phyloP scores from a whole-genome alignment of 2,888 invertebrate genomes.

The Colletes collaris region DNA sequence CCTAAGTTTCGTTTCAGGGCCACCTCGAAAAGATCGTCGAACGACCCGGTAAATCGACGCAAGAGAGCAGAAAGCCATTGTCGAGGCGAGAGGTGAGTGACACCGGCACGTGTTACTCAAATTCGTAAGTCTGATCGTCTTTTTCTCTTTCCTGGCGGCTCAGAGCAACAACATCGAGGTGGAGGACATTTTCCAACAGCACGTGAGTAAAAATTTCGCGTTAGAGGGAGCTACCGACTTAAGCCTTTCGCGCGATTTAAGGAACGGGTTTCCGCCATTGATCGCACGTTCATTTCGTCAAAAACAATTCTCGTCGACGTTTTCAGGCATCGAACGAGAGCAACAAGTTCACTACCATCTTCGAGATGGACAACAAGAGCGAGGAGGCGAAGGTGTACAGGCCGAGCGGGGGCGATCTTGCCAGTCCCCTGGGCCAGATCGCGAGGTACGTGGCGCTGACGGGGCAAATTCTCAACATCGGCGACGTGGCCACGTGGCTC shows the following conservation, averaged over 20 bases:
- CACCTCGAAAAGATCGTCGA: conserved; percentile 94
- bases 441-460: conserved; percentile 94
- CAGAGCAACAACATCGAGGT: conserved; percentile 87
- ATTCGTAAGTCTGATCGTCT: conserved; percentile 63
- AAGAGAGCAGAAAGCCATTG: conserved; percentile 83
- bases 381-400: conserved; percentile 87
- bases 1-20: conserved; percentile 85
- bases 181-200: conserved; percentile 87
- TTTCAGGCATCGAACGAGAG: conserved; percentile 80
- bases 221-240: too few species aligned
- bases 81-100: conserved; percentile 84
- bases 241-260: neutral
- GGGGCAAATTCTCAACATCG: conserved; percentile 95
- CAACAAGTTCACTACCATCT: conserved; percentile 92
- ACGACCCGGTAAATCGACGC: conserved; percentile 87
- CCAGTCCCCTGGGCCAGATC: conserved; percentile 90
- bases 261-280: neutral
- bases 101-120: conserved; percentile 65
- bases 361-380: conserved; percentile 90
- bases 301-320: neutral
- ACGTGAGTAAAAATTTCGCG: conserved; percentile 79
- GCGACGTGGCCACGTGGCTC: conserved; percentile 93
- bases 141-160: conserved; percentile 68
- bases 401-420: conserved; percentile 86
- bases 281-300: neutral